Evolutionary conservation across 2,888 invertebrate species (phyloP), one percentile per base, ranked within the genome.

Genomic region (Plusia festucae): DNA sequence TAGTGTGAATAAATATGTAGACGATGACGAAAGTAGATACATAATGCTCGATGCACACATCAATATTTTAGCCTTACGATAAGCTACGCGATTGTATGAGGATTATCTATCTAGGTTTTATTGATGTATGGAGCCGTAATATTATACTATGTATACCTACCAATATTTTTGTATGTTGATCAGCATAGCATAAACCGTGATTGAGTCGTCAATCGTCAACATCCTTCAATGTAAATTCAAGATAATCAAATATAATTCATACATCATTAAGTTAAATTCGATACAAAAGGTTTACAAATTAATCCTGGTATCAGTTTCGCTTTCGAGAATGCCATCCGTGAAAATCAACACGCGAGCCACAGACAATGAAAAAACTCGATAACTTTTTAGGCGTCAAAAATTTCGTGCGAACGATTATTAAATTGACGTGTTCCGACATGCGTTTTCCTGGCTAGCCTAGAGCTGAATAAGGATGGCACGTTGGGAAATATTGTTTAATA

Each of bases 391-490:
- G 78, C 84, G 77, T 82, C 79, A 79, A 83, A 85, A 85, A 77
- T 74, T 84, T 82, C 88, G 86, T 88, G 90, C 88, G 80, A 82
- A 82, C 81, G 63, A 53, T 81, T 73, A 79, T 84, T 82, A 75
- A 72, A 83, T 84, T 77, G 82, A 83, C 83, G 79, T 68, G 82
- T 89, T 89, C 89, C 89, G 89, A 89, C 87, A 83, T 68, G 76
- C 82, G 85, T 85, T 85, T 90, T 87, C 88, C 88, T 83, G 70
- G 66, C 74, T 40, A 8, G 7, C 52, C 18, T 60, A 58, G 51
- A 52, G 9, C 22, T 16, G 9, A 16, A 20, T 46, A 79, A 46
- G 79, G 79, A 65, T 80, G 81, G 49, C 78, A 69, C 54, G 24
- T 24, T 15, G 24, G 8, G 6, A 9, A 30, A 22, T 57, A 40